A percentile compares a stretch with the other conserved stretches of the same genome.
Evolutionary conservation across 23 tunicate genomes (phyloP).

Genomic region (Diplosoma virens): DNA sequence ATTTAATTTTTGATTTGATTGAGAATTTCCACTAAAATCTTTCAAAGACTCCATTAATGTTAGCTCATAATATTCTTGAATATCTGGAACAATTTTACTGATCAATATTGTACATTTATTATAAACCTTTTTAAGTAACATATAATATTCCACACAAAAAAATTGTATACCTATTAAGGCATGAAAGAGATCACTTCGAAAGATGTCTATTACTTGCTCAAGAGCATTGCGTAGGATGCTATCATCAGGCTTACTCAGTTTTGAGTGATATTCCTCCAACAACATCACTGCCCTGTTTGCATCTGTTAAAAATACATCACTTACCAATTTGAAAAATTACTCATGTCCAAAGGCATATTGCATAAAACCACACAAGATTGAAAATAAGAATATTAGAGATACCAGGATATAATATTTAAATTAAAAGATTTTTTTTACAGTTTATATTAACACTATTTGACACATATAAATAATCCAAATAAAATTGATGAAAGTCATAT

Average conservation of each 20-base stretch:
- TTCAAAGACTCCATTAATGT: constrained; percentile 35
- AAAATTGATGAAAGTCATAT: too few relatives aligned
- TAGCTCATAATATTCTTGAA: constrained; percentile 85
- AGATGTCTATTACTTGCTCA: constrained; percentile 74
- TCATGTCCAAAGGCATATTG: too few relatives aligned
- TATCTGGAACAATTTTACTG: constrained; percentile 34
- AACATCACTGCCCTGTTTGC: constrained; percentile 59
- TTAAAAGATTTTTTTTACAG: too few relatives aligned
- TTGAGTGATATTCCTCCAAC: constrained; percentile 62
- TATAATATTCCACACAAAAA: too few relatives aligned
- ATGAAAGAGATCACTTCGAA: constrained; percentile 64
- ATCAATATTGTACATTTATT: background rate
- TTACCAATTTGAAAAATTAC: too few relatives aligned
- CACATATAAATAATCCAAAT: too few relatives aligned
- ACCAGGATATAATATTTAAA: too few relatives aligned
- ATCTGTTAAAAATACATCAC: constrained; percentile 55
- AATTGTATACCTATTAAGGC: constrained; percentile 57
- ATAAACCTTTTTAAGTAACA: background rate
- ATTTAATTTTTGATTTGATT: background rate
- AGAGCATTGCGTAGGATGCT: constrained; percentile 35
- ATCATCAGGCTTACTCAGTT: constrained; percentile 57
- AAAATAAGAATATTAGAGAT: too few relatives aligned
- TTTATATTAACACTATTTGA: too few relatives aligned
- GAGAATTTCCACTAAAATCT: background rate
- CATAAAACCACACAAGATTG: too few relatives aligned